phyloP scores from a whole-genome alignment of 2,888 invertebrate genomes.

The Diarsia brunnea region DNA sequence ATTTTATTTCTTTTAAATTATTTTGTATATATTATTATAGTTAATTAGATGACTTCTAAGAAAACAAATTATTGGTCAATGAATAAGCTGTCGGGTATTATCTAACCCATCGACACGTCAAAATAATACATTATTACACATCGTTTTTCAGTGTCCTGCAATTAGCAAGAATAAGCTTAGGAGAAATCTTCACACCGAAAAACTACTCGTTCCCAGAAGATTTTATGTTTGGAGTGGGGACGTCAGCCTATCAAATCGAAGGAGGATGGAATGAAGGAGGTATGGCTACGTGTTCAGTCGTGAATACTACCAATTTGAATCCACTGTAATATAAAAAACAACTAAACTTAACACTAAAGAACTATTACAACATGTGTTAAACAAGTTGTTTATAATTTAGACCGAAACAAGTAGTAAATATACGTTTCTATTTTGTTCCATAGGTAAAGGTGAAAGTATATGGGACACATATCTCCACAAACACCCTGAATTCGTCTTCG shows the following conservation, averaged over 20 bases:
- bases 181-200: not conserved
- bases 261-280: constrained; percentile 90
- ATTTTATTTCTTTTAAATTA: not conserved
- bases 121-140: too few species aligned
- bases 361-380: not conserved
- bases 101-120: too few species aligned
- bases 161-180: constrained; percentile 71
- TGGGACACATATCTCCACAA: constrained; percentile 91
- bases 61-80: too few species aligned
- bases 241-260: constrained; percentile 92
- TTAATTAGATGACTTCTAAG: not conserved
- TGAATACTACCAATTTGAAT: not conserved
- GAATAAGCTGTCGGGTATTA: too few species aligned
- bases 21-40: too few species aligned
- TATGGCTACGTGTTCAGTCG: constrained; percentile 59
- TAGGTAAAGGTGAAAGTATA: constrained; percentile 92
- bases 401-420: not conserved
- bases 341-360: not conserved
- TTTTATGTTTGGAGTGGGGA: constrained; percentile 91
- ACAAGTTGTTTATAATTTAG: too few species aligned
- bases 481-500: constrained; percentile 87
- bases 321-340: not conserved
- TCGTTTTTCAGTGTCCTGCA: constrained; percentile 75
- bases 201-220: constrained; percentile 86
- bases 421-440: not conserved